phyloP scores from a whole-genome alignment of 2,113 vertebrate species.

The Greenwoodochromis staneri region DNA sequence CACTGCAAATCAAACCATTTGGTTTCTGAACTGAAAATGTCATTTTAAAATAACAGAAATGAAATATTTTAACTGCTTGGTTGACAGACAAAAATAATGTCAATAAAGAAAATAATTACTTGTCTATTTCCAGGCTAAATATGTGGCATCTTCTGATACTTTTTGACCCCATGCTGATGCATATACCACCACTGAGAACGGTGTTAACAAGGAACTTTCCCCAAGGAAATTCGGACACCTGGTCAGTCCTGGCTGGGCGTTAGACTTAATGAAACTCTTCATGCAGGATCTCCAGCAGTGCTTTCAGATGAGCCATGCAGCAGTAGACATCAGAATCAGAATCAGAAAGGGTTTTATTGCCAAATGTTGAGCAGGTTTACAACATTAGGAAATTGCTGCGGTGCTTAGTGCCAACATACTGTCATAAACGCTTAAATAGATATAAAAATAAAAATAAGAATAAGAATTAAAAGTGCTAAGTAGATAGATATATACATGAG shows the following conservation, averaged over 20 bases:
- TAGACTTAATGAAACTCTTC: slow-evolving; percentile 16
- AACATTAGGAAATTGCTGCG: no score
- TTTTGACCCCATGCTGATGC: neutral
- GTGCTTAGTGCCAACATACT: no score
- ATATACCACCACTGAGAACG: neutral
- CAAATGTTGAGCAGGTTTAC: no score
- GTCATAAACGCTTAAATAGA: no score
- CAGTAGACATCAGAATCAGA: neutral
- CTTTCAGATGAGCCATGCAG: neutral
- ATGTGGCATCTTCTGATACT: neutral
- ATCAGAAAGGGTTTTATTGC: no score
- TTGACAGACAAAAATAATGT: neutral
- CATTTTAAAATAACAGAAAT: neutral
- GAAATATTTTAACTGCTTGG: neutral
- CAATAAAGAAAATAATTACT: neutral
- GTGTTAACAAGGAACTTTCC: neutral
- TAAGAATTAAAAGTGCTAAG: no score
- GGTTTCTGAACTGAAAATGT: neutral
- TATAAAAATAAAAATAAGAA: no score
- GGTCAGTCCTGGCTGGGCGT: neutral
- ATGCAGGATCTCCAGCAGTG: neutral
- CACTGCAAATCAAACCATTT: neutral
- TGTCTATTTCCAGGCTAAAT: neutral
- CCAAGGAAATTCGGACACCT: neutral
- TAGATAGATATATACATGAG: no score